Evolutionary conservation across 2,113 vertebrate species (phyloP).

Genomic region (Miniopterus natalensis): DNA sequence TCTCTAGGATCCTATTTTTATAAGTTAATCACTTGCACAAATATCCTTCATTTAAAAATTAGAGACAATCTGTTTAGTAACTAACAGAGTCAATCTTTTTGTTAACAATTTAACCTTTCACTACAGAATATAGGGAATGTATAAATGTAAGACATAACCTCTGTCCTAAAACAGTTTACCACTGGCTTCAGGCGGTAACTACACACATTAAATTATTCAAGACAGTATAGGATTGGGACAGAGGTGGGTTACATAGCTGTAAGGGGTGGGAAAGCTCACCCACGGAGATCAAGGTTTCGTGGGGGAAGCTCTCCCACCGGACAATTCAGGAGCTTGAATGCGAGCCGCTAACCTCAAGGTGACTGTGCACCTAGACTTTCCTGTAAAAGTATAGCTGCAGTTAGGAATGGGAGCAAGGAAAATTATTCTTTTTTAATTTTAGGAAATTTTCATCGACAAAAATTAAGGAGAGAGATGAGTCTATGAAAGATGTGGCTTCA

Average conservation of each 20-base stretch:
- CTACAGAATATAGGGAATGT: neutral
- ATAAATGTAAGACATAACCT: neutral
- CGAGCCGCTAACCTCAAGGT: neutral
- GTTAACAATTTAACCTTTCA: neutral
- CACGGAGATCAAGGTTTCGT: neutral
- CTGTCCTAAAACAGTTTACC: neutral
- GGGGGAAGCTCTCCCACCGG: neutral
- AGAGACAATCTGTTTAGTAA: neutral
- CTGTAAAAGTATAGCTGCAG: neutral
- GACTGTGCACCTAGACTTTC: neutral
- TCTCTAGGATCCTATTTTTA: neutral
- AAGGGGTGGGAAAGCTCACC: neutral
- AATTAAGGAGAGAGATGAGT: neutral
- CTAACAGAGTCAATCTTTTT: neutral
- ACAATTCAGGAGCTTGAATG: neutral
- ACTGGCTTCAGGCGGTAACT: slow-evolving; percentile 1
- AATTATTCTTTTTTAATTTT: neutral
- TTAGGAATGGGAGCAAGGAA: neutral
- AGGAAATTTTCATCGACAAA: neutral
- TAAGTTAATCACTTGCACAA: slow-evolving; percentile 15
- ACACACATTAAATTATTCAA: neutral
- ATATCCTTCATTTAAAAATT: slow-evolving; percentile 41
- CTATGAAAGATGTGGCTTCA: neutral
- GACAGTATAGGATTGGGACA: neutral
- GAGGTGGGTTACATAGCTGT: neutral